Evolutionary conservation across 2,797 vertebrate species (phyloP), one percentile per base, ranked within the genome.

Genomic region (Rhynchonycteris naso): DNA sequence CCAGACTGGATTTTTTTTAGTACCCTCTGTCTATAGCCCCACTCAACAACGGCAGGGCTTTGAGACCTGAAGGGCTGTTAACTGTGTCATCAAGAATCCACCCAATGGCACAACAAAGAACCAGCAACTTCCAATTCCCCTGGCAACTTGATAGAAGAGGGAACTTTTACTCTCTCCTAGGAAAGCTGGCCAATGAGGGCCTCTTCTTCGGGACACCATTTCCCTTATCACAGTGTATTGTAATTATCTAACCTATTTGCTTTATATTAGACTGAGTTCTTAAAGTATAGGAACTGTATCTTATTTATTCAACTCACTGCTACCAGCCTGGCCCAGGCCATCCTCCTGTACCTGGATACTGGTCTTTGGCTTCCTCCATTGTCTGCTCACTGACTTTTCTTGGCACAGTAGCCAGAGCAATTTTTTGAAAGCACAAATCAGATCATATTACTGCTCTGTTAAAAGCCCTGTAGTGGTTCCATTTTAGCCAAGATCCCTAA

Each of bases 241-340:
- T 72, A 81, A 94, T 82, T 50, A 61, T 63, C 4, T 81, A 54
- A 87, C 56, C 21, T 61, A 85, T 18, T 81, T 94, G 69, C 21
- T 93, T 96, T 47, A 38, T 10, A 38, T 9, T 82, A 28, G 47
- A 84, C 35, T 86, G 47, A 92, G 4, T 74, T 94, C 52, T 85
- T 90, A 94, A 95, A 89, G 26, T 81, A 78, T n/a, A 94, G 22
- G 90, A 52, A 47, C 11, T 38, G 13, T 61, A 56, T 54, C 21
- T 71, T 94, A 76, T 74, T 89, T 91, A 79, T 75, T 50, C 35
- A 88, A 59, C 19, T 74, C 8, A 61, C 2, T 90, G 24, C 33
- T 72, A 33, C 38, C 43, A 88, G 50, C 33, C 66, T 88, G 21
- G n/a, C 84, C 69, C 30, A 94, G 74, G 54, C 28, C 33, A 68